These are phyloP conservation scores for Dendropsophus ebraccatus DNA, from an alignment of 2,113 vertebrate genomes.

Conservation along the genomic window DNA sequence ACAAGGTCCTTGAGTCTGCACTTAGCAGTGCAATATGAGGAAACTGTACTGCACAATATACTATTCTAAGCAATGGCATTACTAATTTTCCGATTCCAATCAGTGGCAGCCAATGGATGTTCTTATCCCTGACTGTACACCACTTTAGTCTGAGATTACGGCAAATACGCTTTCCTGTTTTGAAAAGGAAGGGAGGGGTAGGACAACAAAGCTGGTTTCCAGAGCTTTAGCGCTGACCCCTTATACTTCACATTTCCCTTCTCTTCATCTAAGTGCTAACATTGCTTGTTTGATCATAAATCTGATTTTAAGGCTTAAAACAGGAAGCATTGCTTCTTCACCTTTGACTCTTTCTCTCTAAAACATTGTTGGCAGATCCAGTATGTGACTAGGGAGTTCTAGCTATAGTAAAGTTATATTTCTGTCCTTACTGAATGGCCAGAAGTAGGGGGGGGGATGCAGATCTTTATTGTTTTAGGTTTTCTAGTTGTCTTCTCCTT, in stretches of 20 bases:
- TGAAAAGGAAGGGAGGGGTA: conserved; percentile 69
- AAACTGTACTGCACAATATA: neutral
- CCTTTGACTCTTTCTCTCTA: conserved; percentile 59
- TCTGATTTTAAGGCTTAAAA: conserved; percentile 62
- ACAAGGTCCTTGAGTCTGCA: neutral
- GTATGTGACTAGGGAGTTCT: neutral
- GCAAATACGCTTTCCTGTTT: conserved; percentile 71
- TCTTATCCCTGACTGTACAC: neutral
- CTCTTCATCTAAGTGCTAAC: conserved; percentile 66
- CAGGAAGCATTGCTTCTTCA: conserved; percentile 70
- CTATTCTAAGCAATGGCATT: neutral
- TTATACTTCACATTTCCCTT: conserved; percentile 69
- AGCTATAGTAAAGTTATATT: neutral
- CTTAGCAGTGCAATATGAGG: neutral
- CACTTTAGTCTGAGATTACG: conserved; percentile 69
- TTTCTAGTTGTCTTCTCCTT: neutral
- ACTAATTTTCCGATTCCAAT: conserved; percentile 24
- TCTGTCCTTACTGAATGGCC: neutral
- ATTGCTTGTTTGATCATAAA: conserved; percentile 65
- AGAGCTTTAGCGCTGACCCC: conserved; percentile 71
- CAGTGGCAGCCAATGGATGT: neutral
- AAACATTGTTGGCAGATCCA: neutral
- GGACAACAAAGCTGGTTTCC: conserved; percentile 74
- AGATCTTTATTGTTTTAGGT: neutral
- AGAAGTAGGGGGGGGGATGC: neutral